These are phyloP conservation scores for Aldabrachelys gigantea DNA, from an alignment of 2,113 vertebrate genomes.

Conservation along the genomic window DNA sequence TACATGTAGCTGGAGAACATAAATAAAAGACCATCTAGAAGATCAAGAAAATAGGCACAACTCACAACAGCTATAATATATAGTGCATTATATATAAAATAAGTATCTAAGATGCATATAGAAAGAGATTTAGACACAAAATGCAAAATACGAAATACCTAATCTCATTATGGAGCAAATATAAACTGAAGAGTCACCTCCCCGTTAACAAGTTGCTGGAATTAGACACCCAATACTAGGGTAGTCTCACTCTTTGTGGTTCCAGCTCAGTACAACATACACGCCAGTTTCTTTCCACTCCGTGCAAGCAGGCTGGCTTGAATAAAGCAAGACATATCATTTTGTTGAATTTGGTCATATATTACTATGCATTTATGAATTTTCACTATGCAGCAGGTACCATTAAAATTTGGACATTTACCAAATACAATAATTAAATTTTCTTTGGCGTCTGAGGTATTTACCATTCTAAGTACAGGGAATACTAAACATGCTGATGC, in stretches of 20 bases:
- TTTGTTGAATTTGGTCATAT: background rate
- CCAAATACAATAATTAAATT: background rate
- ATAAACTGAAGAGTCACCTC: background rate
- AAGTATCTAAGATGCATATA: rapidly evolving
- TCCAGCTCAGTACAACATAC: background rate
- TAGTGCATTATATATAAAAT: background rate
- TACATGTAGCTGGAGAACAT: background rate
- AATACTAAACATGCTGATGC: background rate
- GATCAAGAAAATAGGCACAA: conserved; percentile 27
- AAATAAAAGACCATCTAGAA: conserved; percentile 50
- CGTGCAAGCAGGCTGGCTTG: background rate
- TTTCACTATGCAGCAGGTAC: background rate
- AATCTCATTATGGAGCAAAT: background rate
- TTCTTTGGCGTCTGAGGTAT: background rate
- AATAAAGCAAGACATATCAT: background rate
- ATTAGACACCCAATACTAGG: background rate
- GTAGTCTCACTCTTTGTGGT: background rate
- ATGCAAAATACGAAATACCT: background rate
- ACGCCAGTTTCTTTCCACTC: background rate
- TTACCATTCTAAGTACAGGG: background rate
- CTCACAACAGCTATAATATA: background rate
- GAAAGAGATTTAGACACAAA: background rate
- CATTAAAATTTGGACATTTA: background rate
- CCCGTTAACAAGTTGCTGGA: background rate
- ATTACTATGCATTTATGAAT: background rate